phyloP scores from a whole-genome alignment of 1,140 invertebrate species.

The Platyscapa corneri region DNA sequence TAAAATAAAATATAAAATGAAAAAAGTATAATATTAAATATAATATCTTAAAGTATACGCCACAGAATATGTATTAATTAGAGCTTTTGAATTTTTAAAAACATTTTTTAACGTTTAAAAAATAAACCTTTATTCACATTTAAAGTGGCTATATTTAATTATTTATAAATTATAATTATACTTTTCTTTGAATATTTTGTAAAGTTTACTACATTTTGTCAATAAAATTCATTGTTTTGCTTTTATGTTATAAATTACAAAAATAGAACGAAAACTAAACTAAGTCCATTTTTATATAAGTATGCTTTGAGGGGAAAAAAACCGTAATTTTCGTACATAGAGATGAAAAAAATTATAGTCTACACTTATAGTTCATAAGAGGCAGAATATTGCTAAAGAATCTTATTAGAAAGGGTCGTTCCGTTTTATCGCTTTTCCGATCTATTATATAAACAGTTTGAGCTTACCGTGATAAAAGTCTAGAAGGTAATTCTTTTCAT shows the following conservation, averaged over 20 bases:
- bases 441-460: background rate
- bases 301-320: too few relatives aligned
- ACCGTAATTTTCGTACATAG: too few relatives aligned
- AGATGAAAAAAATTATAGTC: background rate
- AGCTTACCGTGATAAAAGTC: background rate
- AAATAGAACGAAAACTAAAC: background rate
- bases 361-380: background rate
- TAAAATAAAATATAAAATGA: too few relatives aligned
- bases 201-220: background rate
- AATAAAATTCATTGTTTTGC: background rate
- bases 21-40: too few relatives aligned
- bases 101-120: too few relatives aligned
- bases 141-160: background rate
- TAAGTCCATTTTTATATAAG: too few relatives aligned
- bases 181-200: too few relatives aligned
- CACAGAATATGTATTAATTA: too few relatives aligned
- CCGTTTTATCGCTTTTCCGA: background rate
- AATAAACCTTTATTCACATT: too few relatives aligned
- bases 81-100: too few relatives aligned
- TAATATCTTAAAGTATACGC: too few relatives aligned
- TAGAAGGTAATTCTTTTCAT: background rate
- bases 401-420: background rate
- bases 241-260: background rate
- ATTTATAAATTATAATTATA: background rate
- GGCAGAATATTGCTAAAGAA: background rate